Percentiles rank a stretch among this genome's conserved stretches.
These are phyloP conservation scores for Mormoops blainvillei DNA, from an alignment of 2,113 vertebrate species.

Conservation along the genomic window DNA sequence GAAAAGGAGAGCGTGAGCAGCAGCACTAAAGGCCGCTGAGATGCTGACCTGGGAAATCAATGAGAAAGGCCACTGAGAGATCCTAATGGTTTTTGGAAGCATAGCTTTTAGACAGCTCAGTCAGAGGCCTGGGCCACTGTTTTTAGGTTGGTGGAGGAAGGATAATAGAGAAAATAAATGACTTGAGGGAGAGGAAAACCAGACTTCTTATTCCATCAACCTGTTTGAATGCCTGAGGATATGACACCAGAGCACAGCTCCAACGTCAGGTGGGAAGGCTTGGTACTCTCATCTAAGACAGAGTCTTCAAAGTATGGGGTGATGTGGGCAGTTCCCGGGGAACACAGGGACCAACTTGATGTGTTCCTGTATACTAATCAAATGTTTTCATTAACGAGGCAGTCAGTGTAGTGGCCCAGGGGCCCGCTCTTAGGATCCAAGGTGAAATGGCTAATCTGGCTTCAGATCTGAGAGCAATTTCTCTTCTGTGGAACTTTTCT, in stretches of 20 bases:
- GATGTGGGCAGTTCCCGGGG: not conserved
- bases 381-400: not conserved
- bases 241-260: not conserved
- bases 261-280: not conserved
- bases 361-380: not conserved
- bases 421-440: not conserved
- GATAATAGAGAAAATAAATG: not conserved
- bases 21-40: not conserved
- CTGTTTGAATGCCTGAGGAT: not conserved
- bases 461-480: not conserved
- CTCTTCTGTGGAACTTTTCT: not conserved
- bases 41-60: not conserved
- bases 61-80: not conserved
- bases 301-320: not conserved
- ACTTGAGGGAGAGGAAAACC: not conserved
- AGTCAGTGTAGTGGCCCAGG: too few relatives aligned
- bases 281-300: not conserved
- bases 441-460: not conserved
- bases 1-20: not conserved
- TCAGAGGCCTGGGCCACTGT: not conserved
- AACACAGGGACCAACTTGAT: accelerated
- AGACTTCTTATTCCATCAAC: not conserved
- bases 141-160: not conserved
- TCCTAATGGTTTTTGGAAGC: not conserved
- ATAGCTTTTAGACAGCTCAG: not conserved